A percentile compares a stretch with the other conserved stretches of the same genome.
These are phyloP conservation scores for Harmothoe impar DNA, from an alignment of 2,888 invertebrate species.

Conservation along the genomic window DNA sequence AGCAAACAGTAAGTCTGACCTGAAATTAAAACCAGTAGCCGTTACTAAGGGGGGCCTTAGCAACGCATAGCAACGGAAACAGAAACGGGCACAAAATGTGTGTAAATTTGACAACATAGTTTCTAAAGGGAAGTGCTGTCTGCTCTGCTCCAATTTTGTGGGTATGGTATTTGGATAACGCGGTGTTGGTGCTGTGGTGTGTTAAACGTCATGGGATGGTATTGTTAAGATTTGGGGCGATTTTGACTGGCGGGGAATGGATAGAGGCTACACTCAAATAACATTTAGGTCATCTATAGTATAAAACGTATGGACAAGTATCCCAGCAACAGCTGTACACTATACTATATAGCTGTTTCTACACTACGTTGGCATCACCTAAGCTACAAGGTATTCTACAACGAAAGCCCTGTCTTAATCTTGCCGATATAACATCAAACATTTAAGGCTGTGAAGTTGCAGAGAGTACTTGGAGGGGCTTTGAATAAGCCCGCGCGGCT, in stretches of 20 bases:
- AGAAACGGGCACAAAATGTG: not conserved
- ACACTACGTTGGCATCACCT: not conserved
- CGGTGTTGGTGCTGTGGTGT: not conserved
- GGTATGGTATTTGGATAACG: too few relatives aligned
- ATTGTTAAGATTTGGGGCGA: too few relatives aligned
- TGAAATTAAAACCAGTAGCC: constrained; percentile 60
- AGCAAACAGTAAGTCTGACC: constrained; percentile 62
- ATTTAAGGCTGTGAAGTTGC: not conserved
- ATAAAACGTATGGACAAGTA: too few relatives aligned
- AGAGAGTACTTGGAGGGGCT: not conserved
- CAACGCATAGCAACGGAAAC: constrained; percentile 55
- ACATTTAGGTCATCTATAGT: too few relatives aligned
- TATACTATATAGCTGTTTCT: not conserved
- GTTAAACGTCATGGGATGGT: too few relatives aligned
- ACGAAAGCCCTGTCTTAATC: not conserved
- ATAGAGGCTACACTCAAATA: too few relatives aligned
- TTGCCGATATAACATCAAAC: not conserved
- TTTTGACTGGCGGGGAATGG: too few relatives aligned
- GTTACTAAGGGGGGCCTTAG: constrained; percentile 49
- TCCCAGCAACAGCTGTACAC: too few relatives aligned
- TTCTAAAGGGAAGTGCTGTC: not conserved
- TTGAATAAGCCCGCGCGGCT: not conserved
- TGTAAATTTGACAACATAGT: not conserved
- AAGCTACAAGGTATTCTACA: not conserved
- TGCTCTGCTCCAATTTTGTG: too few relatives aligned